Conservation (phyloP, 2,113 vertebrate species). For the Myotis brandtii region DNA sequence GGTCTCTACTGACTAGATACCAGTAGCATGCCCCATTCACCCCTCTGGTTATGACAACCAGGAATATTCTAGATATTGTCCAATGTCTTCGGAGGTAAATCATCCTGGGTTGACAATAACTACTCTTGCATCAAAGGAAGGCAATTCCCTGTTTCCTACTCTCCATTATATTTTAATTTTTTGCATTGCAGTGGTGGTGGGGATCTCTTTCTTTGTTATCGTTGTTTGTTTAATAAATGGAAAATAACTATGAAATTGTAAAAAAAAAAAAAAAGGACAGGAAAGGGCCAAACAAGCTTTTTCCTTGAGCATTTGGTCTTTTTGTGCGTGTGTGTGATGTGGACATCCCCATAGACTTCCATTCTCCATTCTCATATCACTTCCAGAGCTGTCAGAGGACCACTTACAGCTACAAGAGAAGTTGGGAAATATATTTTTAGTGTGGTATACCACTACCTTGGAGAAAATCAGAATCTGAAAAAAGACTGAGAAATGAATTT, state of each 20-base stretch:
- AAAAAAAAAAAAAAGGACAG: background rate
- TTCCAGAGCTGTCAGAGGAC: background rate
- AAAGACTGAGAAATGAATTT: background rate
- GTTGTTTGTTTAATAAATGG: background rate
- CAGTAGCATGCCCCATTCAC: background rate
- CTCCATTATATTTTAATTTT: background rate
- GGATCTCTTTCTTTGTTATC: background rate
- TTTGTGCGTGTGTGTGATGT: background rate
- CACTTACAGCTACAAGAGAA: background rate
- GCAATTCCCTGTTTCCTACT: background rate
- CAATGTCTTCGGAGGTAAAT: background rate
- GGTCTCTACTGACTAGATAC: background rate
- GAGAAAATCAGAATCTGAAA: constrained; percentile 15
- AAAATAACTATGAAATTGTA: background rate
- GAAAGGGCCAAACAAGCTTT: background rate
- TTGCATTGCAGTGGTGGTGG: background rate
- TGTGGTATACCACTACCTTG: background rate
- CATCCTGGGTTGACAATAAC: background rate
- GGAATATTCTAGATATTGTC: background rate
- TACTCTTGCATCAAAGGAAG: background rate
- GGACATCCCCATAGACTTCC: background rate
- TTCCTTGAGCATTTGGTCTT: background rate
- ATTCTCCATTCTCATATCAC: background rate
- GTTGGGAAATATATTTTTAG: background rate
- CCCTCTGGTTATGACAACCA: background rate